phyloP scores from a whole-genome alignment of 2,113 vertebrate genomes.

The Lonchura striata region DNA sequence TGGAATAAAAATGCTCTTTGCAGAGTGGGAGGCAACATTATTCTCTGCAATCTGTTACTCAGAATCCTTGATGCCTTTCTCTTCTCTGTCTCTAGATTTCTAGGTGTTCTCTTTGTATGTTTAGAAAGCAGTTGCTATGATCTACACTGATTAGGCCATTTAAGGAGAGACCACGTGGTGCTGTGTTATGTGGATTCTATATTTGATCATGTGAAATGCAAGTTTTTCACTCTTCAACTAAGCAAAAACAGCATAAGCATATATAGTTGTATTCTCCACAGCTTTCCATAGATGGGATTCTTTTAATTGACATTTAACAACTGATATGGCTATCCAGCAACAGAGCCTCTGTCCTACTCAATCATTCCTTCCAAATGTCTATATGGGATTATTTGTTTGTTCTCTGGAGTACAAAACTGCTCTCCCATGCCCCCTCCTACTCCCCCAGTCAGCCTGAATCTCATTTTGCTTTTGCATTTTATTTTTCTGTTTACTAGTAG shows the following conservation, averaged over 20 bases:
- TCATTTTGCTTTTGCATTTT: background rate
- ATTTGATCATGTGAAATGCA: background rate
- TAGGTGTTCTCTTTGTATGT: background rate
- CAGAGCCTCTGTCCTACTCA: background rate
- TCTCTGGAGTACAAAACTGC: background rate
- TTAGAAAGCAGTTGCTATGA: conserved; percentile 12
- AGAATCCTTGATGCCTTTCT: background rate
- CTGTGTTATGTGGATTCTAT: background rate
- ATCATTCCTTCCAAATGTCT: background rate
- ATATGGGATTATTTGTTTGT: background rate
- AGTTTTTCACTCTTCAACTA: background rate
- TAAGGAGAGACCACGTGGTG: background rate
- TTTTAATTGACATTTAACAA: background rate
- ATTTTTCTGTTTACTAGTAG: background rate
- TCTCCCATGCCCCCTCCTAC: background rate
- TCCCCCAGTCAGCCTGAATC: background rate
- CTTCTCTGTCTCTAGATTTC: background rate
- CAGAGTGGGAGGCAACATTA: background rate
- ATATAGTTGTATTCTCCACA: background rate
- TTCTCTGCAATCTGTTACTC: background rate
- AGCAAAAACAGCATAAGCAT: background rate
- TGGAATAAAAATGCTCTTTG: background rate
- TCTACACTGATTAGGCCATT: background rate
- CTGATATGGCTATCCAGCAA: background rate
- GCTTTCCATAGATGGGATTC: background rate